Evolutionary conservation across 2,113 vertebrate genomes (phyloP).

Genomic region (Laticauda laticaudata): DNA sequence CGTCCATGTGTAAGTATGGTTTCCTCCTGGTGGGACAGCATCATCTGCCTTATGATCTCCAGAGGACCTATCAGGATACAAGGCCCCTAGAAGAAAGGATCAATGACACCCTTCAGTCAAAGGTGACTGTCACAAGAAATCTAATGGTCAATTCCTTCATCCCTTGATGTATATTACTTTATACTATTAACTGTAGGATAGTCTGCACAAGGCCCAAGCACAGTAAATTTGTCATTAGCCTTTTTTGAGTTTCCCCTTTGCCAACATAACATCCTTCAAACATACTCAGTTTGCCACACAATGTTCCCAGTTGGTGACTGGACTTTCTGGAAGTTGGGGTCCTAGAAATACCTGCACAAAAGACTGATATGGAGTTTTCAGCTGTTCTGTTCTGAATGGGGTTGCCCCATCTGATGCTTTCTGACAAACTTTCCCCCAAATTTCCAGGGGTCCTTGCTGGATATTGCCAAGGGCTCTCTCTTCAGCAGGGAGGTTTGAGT

Average conservation of each 20-base stretch:
- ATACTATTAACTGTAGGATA: neutral
- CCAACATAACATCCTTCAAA: neutral
- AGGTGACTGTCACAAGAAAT: conserved; percentile 11
- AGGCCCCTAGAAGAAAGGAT: conserved; percentile 69
- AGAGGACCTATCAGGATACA: conserved; percentile 75
- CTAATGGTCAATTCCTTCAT: neutral
- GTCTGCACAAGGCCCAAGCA: neutral
- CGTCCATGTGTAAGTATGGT: conserved; percentile 74
- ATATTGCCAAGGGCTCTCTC: neutral
- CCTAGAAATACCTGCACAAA: neutral
- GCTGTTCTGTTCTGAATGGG: neutral
- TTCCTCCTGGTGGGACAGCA: conserved; percentile 69
- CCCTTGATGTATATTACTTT: neutral
- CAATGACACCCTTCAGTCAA: conserved; percentile 53
- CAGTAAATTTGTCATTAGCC: neutral
- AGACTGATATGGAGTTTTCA: neutral
- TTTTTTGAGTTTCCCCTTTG: neutral
- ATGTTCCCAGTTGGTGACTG: neutral
- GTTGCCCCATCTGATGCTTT: no score
- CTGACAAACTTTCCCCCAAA: neutral
- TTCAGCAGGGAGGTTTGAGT: neutral
- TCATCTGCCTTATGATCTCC: conserved; percentile 73
- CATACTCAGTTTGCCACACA: neutral
- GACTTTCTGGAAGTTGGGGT: neutral
- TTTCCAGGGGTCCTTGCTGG: neutral